phyloP scores from a whole-genome alignment of 2,797 vertebrate genomes.

The Thunnus albacares region DNA sequence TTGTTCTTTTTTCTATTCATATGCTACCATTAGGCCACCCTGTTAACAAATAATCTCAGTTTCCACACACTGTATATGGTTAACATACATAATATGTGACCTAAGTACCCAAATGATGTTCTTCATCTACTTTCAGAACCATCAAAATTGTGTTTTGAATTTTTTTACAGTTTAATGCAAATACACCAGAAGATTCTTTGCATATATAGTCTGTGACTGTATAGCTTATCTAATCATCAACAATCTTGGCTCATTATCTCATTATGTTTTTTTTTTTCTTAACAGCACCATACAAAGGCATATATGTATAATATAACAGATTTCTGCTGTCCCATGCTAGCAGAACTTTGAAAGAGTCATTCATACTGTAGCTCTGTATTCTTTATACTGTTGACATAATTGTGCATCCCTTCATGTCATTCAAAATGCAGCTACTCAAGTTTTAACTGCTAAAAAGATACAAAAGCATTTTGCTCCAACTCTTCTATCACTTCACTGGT shows the following conservation, averaged over 20 bases:
- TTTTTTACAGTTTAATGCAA: background rate
- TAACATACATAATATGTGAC: no score
- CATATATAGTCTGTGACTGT: background rate
- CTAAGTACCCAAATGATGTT: no score
- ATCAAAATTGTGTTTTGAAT: background rate
- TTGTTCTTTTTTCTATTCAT: no score
- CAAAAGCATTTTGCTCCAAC: background rate
- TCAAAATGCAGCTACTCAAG: conserved; percentile 23
- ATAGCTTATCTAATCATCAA: background rate
- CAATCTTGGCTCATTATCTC: background rate
- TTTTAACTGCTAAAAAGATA: conserved; percentile 3
- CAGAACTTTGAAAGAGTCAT: background rate
- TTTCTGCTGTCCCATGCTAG: background rate
- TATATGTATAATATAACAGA: background rate
- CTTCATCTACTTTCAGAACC: no score
- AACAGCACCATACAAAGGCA: background rate
- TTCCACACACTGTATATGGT: no score
- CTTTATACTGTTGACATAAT: background rate
- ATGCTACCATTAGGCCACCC: no score
- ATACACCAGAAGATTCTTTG: no score
- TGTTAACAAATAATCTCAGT: no score
- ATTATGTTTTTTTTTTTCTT: background rate
- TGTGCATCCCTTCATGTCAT: background rate
- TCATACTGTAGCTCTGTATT: conserved; percentile 1
- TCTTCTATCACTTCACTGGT: conserved; percentile 13